Conservation (phyloP, 2,797 vertebrate species). For the Saxicola maurus region DNA sequence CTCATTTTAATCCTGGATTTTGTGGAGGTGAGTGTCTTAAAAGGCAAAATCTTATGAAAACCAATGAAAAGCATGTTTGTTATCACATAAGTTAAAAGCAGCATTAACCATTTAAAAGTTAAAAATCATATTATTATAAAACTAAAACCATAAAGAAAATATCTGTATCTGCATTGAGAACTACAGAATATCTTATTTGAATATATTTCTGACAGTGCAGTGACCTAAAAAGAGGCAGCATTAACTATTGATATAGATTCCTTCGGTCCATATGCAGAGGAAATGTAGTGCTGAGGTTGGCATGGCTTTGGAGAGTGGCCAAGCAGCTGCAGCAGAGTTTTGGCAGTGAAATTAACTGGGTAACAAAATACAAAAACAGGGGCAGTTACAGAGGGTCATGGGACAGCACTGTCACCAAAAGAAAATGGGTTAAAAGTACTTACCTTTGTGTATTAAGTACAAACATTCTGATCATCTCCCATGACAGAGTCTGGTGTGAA, state of each 20-base stretch:
- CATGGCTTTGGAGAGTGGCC: not conserved
- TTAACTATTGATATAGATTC: not conserved
- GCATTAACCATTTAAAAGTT: not conserved
- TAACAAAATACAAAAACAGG: not conserved
- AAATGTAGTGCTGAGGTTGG: not conserved
- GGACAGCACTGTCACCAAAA: not conserved
- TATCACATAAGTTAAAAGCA: not conserved
- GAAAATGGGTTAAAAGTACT: not conserved
- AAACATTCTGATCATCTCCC: not conserved
- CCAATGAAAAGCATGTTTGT: not conserved
- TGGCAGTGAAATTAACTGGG: not conserved
- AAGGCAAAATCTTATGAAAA: not conserved
- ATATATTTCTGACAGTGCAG: not conserved
- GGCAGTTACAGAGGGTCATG: not conserved
- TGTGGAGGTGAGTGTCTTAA: not conserved
- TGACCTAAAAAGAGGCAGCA: not conserved
- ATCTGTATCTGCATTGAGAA: not conserved
- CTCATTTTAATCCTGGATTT: not conserved
- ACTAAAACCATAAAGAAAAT: not conserved
- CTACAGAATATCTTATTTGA: not conserved
- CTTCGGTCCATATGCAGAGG: not conserved
- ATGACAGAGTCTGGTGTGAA: not conserved
- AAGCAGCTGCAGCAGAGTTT: not conserved
- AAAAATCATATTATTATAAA: not conserved
- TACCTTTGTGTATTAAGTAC: not conserved